Evolutionary conservation across 2,113 vertebrate species (phyloP), one percentile per base, ranked within the genome.

Genomic region (Macquaria australasica): DNA sequence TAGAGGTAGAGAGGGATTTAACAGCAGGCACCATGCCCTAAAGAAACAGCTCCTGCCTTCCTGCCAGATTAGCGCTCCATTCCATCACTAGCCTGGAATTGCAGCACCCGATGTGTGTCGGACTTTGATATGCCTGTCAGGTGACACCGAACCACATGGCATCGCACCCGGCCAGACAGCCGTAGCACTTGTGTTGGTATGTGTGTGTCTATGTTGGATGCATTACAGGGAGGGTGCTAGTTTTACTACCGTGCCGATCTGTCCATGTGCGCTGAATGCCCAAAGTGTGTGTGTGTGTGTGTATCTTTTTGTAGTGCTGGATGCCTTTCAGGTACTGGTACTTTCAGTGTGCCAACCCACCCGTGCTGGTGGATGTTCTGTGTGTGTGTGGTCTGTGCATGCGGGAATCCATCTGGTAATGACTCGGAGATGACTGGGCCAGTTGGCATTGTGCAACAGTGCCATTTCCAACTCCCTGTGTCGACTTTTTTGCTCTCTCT

Each of bases 401-500:
- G 88, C 73, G 80, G 68, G 88, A 82, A 86, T 88, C 90, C 92
- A 92, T 93, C 92, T 92, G 90, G 91, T 91, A 92, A 90, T 89
- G 85, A 88, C 90, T 91, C 50, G 59, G 81, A 86, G 73, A 75
- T 74, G 89, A 88, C 83, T 84, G 77, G 87, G 89, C 90, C 88
- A 91, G 82, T 94, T 94, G 93, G 91, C 90, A 81, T 67, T 79
- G 76, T 76, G 53, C 73, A 51, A 23, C n/a, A 8, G 71, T 70
- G 85, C 64, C 84, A 81, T 83, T 87, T 92, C 91, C 91, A 93
- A 92, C 89, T 85, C 82, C 73, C 86, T 9, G 81, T 90, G 76
- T 86, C 15, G 64, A 87, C 83, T 91, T 76, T 85, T 82, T 82
- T 53, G 74, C 82, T 75, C 75, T 69, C 69, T 21, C 41, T 23